Percentiles rank a stretch among this genome's conserved stretches.
Evolutionary conservation across 2,888 invertebrate genomes (phyloP).

Genomic region (Phengaris arion): DNA sequence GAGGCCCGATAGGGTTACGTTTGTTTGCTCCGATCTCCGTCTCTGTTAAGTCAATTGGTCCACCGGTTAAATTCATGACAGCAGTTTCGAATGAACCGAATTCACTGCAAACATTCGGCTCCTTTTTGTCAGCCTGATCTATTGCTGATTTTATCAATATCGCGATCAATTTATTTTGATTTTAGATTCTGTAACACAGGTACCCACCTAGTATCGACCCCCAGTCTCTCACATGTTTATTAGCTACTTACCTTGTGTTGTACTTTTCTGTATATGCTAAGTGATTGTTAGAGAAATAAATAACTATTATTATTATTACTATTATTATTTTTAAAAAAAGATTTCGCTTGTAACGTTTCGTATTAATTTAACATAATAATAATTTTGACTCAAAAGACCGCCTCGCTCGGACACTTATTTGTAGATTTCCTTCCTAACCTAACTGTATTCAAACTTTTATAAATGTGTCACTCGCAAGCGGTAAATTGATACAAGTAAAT

Average conservation of each 20-base stretch:
- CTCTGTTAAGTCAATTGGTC: slow-evolving; percentile 56
- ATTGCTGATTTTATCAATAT: slow-evolving; percentile 29
- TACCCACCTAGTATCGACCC: no score
- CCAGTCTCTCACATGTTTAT: no score
- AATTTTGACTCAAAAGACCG: slow-evolving; percentile 13
- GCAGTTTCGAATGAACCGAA: slow-evolving; percentile 41
- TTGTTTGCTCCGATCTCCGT: slow-evolving; percentile 60
- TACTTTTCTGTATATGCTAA: no score
- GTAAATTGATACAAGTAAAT: slow-evolving; percentile 3
- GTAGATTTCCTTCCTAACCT: slow-evolving; percentile 6
- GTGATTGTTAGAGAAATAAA: no score
- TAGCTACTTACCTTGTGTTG: no score
- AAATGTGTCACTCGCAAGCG: not conserved
- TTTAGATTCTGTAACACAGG: no score
- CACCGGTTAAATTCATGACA: slow-evolving; percentile 38
- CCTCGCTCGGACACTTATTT: not conserved
- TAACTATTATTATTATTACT: no score
- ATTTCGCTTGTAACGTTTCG: slow-evolving; percentile 14
- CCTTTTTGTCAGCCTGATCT: slow-evolving; percentile 9
- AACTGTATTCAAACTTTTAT: slow-evolving; percentile 12
- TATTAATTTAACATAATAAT: slow-evolving; percentile 19
- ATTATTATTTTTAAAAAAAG: no score
- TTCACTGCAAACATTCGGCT: slow-evolving; percentile 34
- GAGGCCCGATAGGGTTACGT: slow-evolving; percentile 69
- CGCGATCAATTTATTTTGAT: slow-evolving; percentile 13